Evolutionary conservation across 1,140 invertebrate genomes (phyloP), one percentile per base, ranked within the genome.

Genomic region (Caenorhabditis elegans): DNA sequence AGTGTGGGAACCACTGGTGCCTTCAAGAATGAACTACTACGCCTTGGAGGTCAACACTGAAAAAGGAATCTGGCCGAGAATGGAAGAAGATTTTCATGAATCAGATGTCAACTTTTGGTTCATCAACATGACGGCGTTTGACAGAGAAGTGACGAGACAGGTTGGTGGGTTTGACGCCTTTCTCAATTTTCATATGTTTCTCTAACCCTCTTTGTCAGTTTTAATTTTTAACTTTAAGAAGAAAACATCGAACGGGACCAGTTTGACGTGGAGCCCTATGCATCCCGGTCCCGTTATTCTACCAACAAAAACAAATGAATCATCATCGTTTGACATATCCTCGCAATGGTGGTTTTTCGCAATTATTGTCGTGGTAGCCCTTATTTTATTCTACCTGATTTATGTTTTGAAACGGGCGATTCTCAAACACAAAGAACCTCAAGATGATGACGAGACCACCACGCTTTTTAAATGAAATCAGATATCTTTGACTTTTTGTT

Each of bases 91-190:
- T 19, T 70, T 70, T 43, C 60, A 70, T 22, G 60, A 70, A 70
- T 31, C 60, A 39, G 60, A 70, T 13, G 60, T 70, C 60, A 70
- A 70, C 60, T 70, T 70, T n/a, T 70, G 60, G 60, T 70, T 39
- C 60, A 70, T 70, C 60, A 70, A 70, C 17, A 70, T 70, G 60
- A 70, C 60, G 34, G 60, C 60, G 34, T 70, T 70, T 70, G 60
- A 70, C 60, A 70, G 60, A 70, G 60, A 70, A 22, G 60, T 70
- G 60, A 70, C 60, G 28, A 70, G 60, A 70, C 60, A 39, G 34
- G 60, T 70, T 22, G 34, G 60, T 70, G 39, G 34, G 60, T 70
- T 43, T 43, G 31, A 70, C 34, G 34, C 34, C 34, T 70, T 39
- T 43, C 10, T 70, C 60, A 26, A 22, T 60, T 34, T n/a, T 17